A percentile compares a stretch with the other conserved stretches of the same genome.
phyloP scores from a whole-genome alignment of 2,888 invertebrate species.

The Drosophila limbata region DNA sequence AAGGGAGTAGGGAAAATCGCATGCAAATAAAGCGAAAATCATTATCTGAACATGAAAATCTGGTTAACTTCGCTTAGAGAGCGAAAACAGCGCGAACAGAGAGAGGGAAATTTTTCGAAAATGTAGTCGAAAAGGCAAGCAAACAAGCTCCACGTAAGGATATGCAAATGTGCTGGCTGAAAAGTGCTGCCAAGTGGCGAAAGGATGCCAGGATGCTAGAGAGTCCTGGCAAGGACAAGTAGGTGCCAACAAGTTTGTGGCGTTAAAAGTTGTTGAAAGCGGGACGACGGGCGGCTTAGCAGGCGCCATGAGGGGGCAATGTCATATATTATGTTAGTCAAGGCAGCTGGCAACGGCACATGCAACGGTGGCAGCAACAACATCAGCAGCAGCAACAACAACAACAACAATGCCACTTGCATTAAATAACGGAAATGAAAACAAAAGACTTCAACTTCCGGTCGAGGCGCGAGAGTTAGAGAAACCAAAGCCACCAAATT shows the following conservation, averaged over 20 bases:
- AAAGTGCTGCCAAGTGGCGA: slow-evolving; percentile 68
- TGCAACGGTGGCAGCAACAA: slow-evolving; percentile 24
- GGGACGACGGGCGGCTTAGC: slow-evolving; percentile 10
- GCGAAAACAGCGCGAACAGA: slow-evolving; percentile 10
- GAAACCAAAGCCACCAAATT: slow-evolving; percentile 50
- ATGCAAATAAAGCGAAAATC: slow-evolving; percentile 81
- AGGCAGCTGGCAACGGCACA: slow-evolving; percentile 66
- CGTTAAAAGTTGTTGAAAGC: slow-evolving; percentile 66
- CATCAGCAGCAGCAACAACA: slow-evolving; percentile 33
- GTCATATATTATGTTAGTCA: slow-evolving; percentile 76
- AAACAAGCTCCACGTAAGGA: slow-evolving; percentile 55
- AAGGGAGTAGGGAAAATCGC: slow-evolving; percentile 30
- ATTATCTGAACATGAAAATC: slow-evolving; percentile 77
- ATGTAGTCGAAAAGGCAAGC: slow-evolving; percentile 73
- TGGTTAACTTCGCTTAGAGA: slow-evolving; percentile 74
- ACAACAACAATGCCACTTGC: slow-evolving; percentile 66
- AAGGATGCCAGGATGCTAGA: slow-evolving; percentile 17
- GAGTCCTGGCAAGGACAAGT: slow-evolving; percentile 43
- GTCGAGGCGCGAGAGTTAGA: slow-evolving; percentile 28
- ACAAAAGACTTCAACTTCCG: slow-evolving; percentile 82
- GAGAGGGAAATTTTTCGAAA: slow-evolving; percentile 62
- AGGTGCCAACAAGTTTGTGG: slow-evolving; percentile 74
- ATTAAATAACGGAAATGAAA: slow-evolving; percentile 82
- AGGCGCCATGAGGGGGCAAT: slow-evolving; percentile 17
- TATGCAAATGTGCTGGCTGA: slow-evolving; percentile 69